Evolutionary conservation across 2,888 invertebrate species (phyloP).

Genomic region (Drosophila borborema): DNA sequence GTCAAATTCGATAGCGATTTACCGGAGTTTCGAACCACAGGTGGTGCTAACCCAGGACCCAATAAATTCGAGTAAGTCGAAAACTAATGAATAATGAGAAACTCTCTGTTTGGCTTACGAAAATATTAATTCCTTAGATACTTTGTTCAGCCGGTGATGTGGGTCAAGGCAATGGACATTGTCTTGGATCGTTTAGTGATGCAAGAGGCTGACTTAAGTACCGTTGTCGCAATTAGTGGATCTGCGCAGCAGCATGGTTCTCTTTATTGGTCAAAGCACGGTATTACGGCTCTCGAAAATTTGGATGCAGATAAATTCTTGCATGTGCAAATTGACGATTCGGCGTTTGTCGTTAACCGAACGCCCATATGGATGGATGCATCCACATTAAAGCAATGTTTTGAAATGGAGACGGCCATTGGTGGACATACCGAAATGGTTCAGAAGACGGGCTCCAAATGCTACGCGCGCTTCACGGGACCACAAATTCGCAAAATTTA

Average conservation of each 20-base stretch:
- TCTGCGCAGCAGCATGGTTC: conserved; percentile 99
- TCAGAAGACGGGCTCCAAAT: conserved; percentile 84
- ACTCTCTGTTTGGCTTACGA: not conserved
- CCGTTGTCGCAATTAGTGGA: conserved; percentile 94
- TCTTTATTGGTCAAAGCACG: conserved; percentile 95
- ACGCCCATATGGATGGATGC: conserved; percentile 99
- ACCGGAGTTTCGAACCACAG: conserved; percentile 92
- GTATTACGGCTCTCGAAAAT: conserved; percentile 88
- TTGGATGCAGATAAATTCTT: conserved; percentile 91
- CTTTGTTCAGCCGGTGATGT: conserved; percentile 95
- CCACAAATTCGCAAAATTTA: conserved; percentile 96
- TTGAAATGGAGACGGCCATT: conserved; percentile 91
- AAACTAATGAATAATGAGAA: too few species aligned
- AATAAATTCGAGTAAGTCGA: conserved; percentile 83
- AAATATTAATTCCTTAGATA: conserved; percentile 85
- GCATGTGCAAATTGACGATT: conserved; percentile 92
- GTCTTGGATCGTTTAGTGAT: conserved; percentile 93
- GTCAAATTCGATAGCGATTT: conserved; percentile 96
- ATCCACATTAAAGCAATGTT: conserved; percentile 83
- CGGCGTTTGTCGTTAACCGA: conserved; percentile 90
- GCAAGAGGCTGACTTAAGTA: conserved; percentile 92
- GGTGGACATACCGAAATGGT: conserved; percentile 87
- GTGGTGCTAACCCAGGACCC: conserved; percentile 86
- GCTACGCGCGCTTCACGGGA: conserved; percentile 91
- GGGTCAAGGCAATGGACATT: conserved; percentile 98